A percentile compares a stretch with the other conserved stretches of the same genome.
Evolutionary conservation across 2,113 vertebrate species (phyloP).

Genomic region (Ariopsis seemanni): DNA sequence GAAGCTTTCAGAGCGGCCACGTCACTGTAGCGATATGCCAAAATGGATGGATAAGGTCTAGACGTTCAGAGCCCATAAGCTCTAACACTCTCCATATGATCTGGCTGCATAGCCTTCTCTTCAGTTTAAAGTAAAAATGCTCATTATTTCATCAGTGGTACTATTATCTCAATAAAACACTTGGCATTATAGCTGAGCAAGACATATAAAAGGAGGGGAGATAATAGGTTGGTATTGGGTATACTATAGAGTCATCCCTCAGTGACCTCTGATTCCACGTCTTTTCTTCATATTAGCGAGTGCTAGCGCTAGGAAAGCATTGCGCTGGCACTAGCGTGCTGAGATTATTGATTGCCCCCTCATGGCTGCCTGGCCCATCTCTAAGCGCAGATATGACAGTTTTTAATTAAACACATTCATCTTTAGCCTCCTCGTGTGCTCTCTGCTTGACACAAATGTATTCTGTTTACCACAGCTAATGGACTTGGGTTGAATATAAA

Average conservation of each 20-base stretch:
- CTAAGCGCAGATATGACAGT: conserved; percentile 76
- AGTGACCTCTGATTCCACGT: conserved; percentile 10
- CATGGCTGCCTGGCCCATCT: conserved; percentile 63
- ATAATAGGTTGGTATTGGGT: neutral
- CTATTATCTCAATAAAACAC: conserved; percentile 5
- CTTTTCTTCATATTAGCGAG: conserved; percentile 23
- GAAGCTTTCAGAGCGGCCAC: no score
- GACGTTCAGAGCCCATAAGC: no score
- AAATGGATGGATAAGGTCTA: no score
- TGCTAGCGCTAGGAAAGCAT: conserved; percentile 15
- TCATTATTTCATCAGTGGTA: neutral
- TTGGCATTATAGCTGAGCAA: neutral
- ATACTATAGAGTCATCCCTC: conserved; percentile 6
- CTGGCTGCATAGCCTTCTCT: neutral
- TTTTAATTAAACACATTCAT: conserved; percentile 81
- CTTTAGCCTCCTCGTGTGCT: conserved; percentile 63
- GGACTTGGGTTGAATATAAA: conserved; percentile 61
- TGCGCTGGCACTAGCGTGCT: conserved; percentile 27
- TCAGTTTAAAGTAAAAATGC: neutral
- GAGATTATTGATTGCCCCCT: conserved; percentile 71
- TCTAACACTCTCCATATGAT: neutral
- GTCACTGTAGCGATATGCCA: no score
- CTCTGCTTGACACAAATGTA: conserved; percentile 73
- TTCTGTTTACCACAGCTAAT: conserved; percentile 74
- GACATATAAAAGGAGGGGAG: neutral